Conservation (phyloP, 2,113 vertebrate genomes). For the Seriola dumerili region DNA sequence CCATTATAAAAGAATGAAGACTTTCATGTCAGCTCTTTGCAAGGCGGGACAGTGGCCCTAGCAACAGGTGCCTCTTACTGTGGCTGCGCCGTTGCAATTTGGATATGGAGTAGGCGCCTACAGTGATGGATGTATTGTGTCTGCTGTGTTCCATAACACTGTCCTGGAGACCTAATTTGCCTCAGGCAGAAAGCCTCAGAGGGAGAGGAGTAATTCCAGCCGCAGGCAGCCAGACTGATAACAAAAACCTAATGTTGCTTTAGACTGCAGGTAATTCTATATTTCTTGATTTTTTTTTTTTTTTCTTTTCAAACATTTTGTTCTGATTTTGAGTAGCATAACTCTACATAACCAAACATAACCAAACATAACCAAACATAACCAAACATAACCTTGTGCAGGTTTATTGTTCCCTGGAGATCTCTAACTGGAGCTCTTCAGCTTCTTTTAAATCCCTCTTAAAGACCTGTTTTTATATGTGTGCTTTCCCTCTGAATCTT, state of each 20-base stretch:
- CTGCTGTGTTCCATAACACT: conserved; percentile 56
- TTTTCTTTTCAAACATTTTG: background rate
- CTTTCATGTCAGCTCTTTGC: conserved; percentile 15
- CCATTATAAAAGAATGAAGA: conserved; percentile 10
- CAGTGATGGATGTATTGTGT: conserved; percentile 55
- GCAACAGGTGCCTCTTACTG: conserved; percentile 55
- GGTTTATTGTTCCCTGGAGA: too few species aligned
- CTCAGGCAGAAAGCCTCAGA: conserved; percentile 53
- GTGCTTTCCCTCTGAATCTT: too few species aligned
- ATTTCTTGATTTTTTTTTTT: background rate
- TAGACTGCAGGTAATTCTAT: conserved; percentile 27
- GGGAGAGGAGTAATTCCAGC: conserved; percentile 57
- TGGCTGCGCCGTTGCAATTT: conserved; percentile 8
- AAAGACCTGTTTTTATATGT: too few species aligned
- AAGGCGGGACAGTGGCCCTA: conserved; percentile 21
- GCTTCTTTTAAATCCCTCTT: too few species aligned
- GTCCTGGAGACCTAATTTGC: conserved; percentile 61
- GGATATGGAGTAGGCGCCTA: conserved; percentile 34
- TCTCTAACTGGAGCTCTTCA: background rate
- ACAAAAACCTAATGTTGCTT: conserved; percentile 37
- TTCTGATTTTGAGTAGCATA: background rate
- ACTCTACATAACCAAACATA: background rate
- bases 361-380: background rate
- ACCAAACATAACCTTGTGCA: too few species aligned
- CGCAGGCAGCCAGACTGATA: conserved; percentile 52